These are phyloP conservation scores for Tribolium freemani DNA, from an alignment of 2,888 invertebrate species.

Conservation along the genomic window DNA sequence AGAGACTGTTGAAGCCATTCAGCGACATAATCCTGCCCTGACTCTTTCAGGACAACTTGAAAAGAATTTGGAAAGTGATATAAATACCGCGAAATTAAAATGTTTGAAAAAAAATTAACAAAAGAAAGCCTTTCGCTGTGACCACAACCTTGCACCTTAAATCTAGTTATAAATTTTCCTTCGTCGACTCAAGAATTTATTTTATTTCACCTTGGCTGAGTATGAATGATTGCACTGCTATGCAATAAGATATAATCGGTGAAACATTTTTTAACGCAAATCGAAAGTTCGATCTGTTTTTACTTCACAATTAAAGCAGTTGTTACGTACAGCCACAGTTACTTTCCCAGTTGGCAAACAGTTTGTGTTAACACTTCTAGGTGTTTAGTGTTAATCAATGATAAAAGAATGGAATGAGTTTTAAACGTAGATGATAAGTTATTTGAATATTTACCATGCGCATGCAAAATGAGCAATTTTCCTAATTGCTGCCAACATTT, in stretches of 20 bases:
- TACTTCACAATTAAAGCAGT: constrained; percentile 9
- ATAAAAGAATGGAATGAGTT: background rate
- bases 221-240: background rate
- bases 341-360: constrained; percentile 14
- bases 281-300: constrained; percentile 23
- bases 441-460: background rate
- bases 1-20: constrained; percentile 57
- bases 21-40: constrained; percentile 56
- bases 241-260: constrained; percentile 11
- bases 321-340: constrained; percentile 5
- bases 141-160: background rate
- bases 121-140: background rate
- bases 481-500: background rate
- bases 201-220: background rate
- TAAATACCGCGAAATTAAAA: background rate
- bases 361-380: background rate
- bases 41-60: constrained; percentile 61
- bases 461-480: background rate
- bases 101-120: background rate
- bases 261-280: constrained; percentile 19
- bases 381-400: background rate
- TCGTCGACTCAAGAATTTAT: background rate
- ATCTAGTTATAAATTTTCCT: background rate
- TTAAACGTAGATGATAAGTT: background rate
- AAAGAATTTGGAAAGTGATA: constrained; percentile 16